phyloP scores from a whole-genome alignment of 2,113 vertebrate genomes.

The Oncorhynchus keta region DNA sequence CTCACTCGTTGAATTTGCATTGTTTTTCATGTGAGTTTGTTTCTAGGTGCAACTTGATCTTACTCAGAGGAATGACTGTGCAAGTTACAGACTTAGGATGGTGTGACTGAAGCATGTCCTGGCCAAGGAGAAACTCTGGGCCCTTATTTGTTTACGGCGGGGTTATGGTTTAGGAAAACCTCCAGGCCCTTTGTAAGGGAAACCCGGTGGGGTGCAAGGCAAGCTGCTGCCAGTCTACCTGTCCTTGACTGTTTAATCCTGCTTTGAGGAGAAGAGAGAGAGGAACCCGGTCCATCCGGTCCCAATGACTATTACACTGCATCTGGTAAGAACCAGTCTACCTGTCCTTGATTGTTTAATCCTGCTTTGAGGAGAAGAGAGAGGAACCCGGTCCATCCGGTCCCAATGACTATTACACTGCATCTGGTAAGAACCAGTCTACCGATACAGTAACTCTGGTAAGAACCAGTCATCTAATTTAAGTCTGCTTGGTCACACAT shows the following conservation, averaged over 20 bases:
- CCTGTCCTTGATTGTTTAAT: slow-evolving; percentile 47
- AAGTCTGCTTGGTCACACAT: background rate
- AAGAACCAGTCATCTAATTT: no score
- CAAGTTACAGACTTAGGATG: no score
- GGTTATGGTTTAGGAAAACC: no score
- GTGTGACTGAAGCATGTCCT: no score
- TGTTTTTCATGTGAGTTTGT: no score
- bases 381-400: slow-evolving; percentile 14
- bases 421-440: slow-evolving; percentile 16
- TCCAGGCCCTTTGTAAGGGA: no score
- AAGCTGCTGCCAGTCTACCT: slow-evolving; percentile 9
- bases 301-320: slow-evolving; percentile 55
- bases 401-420: slow-evolving; percentile 52
- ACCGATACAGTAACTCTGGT: no score
- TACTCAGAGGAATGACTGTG: no score
- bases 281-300: background rate
- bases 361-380: slow-evolving; percentile 41
- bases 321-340: slow-evolving; percentile 5
- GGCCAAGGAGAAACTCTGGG: no score
- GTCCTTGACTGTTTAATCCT: slow-evolving; percentile 51
- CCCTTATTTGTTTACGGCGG: no score
- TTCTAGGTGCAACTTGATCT: no score
- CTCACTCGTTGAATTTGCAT: no score
- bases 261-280: slow-evolving; percentile 38
- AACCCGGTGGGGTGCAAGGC: background rate